A percentile compares a stretch with the other conserved stretches of the same genome.
Evolutionary conservation across 2,113 vertebrate species (phyloP).

Genomic region (Gymnorhina tibicen): DNA sequence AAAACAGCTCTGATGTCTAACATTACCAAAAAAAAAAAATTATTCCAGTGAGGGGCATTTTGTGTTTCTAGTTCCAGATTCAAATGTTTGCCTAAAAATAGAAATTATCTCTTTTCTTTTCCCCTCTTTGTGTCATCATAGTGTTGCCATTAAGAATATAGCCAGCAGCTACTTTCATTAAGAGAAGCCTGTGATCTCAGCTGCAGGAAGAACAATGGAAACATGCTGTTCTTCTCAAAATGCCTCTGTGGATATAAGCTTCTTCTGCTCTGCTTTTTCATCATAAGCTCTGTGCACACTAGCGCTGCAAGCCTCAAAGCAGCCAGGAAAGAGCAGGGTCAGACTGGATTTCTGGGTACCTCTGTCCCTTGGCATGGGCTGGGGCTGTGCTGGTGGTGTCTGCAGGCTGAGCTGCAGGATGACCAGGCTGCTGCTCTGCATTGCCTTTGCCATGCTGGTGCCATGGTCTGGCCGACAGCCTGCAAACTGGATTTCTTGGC

Average conservation of each 20-base stretch:
- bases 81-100: constrained; percentile 35
- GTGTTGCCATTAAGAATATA: constrained; percentile 21
- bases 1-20: background rate
- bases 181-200: constrained; percentile 30
- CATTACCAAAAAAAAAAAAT: background rate
- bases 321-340: background rate
- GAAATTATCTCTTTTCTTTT: background rate
- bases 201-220: constrained; percentile 43
- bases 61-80: background rate
- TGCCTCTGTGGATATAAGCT: constrained; percentile 8
- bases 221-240: constrained; percentile 42
- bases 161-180: constrained; percentile 40
- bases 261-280: constrained; percentile 36
- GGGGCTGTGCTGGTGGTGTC: background rate
- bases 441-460: background rate
- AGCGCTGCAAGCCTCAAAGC: background rate
- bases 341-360: background rate
- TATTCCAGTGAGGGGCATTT: background rate
- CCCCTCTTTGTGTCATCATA: background rate
- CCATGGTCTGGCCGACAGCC: background rate
- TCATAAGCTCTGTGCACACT: background rate
- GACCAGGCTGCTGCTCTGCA: background rate
- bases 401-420: background rate
- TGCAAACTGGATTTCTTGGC: background rate
- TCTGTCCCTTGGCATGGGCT: accelerated